Conservation (phyloP, 1,140 invertebrate genomes). For the Drosophila willistoni region DNA sequence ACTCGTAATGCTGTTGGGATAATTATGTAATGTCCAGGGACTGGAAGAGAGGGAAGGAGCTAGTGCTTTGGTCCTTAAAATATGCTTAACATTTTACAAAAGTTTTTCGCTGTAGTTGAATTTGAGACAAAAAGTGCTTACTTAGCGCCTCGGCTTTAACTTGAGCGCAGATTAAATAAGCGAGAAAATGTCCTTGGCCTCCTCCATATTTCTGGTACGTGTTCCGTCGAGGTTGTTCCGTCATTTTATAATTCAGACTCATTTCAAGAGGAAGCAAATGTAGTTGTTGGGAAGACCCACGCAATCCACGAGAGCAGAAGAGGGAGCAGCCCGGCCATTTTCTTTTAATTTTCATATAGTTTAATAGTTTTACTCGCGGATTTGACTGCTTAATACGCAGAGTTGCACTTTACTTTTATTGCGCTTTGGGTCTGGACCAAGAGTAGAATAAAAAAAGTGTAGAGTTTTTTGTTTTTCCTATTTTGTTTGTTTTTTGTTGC, state of each 20-base stretch:
- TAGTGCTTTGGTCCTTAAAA: neutral
- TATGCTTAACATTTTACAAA: constrained; percentile 2
- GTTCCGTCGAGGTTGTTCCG: constrained; percentile 1
- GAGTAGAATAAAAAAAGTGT: constrained; percentile 51
- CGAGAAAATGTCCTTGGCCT: constrained; percentile 47
- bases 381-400: constrained; percentile 78
- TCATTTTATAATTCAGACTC: constrained; percentile 66
- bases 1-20: neutral
- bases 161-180: constrained; percentile 73
- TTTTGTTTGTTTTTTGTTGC: constrained; percentile 21
- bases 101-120: constrained; percentile 13
- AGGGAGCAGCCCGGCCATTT: constrained; percentile 39
- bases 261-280: constrained; percentile 7
- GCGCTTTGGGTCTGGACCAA: constrained; percentile 48
- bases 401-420: constrained; percentile 79
- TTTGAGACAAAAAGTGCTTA: constrained; percentile 22
- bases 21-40: constrained; percentile 12
- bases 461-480: constrained; percentile 49
- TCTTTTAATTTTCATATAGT: constrained; percentile 75
- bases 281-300: too few relatives aligned
- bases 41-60: neutral
- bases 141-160: constrained; percentile 29
- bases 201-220: constrained; percentile 34
- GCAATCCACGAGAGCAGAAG: neutral
- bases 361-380: constrained; percentile 44